These are phyloP conservation scores for Cenopis cana DNA, from an alignment of 2,888 invertebrate species.

Conservation along the genomic window DNA sequence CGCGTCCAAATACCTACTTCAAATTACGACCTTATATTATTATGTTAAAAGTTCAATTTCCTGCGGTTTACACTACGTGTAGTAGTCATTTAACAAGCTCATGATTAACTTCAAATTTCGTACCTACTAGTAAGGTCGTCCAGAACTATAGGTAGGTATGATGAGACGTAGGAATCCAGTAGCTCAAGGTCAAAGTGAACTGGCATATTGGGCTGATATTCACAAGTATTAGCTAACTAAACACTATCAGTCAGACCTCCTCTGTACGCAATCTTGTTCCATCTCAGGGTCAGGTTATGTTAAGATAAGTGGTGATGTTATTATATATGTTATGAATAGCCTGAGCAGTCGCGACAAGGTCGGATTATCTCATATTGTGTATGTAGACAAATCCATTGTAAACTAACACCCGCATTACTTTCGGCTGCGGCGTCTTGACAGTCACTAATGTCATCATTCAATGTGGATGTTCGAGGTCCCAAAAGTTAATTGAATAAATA, in stretches of 20 bases:
- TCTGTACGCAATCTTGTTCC: background rate
- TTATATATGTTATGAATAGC: background rate
- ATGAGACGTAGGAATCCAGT: constrained; percentile 20
- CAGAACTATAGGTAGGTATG: constrained; percentile 25
- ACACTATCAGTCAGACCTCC: background rate
- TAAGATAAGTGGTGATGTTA: background rate
- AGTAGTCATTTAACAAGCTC: constrained; percentile 9
- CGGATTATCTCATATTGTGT: constrained; percentile 1
- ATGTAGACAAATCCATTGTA: constrained; percentile 16
- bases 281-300: background rate
- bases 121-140: constrained; percentile 24
- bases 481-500: too few relatives aligned
- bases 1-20: too few relatives aligned
- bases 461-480: background rate
- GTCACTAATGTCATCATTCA: background rate
- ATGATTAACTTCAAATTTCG: constrained; percentile 32
- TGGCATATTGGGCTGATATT: constrained; percentile 4
- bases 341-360: constrained; percentile 22
- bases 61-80: background rate
- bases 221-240: background rate
- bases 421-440: background rate
- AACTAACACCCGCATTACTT: background rate
- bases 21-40: background rate
- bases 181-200: constrained; percentile 14
- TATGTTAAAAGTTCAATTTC: background rate